Conservation (phyloP, 2,113 vertebrate genomes). For the Hydrolagus affinis region DNA sequence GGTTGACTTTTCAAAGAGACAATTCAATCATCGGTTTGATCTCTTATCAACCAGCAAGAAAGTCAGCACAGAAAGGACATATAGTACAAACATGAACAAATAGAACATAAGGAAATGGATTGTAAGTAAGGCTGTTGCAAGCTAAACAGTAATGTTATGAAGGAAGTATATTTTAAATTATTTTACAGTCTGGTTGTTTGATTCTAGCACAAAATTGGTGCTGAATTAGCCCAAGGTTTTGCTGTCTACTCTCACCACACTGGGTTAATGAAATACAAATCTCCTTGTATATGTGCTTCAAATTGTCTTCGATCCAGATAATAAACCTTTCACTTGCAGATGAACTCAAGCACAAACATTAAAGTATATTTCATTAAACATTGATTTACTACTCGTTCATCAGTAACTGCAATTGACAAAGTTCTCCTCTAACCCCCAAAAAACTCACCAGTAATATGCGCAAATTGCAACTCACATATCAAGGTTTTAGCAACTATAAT, state of each 20-base stretch:
- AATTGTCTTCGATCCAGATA: not conserved
- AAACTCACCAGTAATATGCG: too few relatives aligned
- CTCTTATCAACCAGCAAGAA: not conserved
- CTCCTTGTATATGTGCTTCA: not conserved
- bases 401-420: too few relatives aligned
- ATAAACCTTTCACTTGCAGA: too few relatives aligned
- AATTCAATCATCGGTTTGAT: slow-evolving; percentile 25
- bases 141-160: too few relatives aligned
- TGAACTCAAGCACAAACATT: too few relatives aligned
- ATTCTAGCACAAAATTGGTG: too few relatives aligned
- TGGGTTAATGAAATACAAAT: not conserved
- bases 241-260: not conserved
- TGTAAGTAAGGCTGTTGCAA: not conserved
- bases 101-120: not conserved
- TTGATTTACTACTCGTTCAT: too few relatives aligned
- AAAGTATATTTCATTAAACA: too few relatives aligned
- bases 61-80: not conserved
- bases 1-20: not conserved
- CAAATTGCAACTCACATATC: too few relatives aligned
- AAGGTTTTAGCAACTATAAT: not conserved
- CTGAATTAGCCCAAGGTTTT: not conserved
- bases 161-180: too few relatives aligned
- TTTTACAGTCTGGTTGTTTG: too few relatives aligned
- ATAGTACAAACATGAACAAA: not conserved
- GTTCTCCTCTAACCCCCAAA: too few relatives aligned